Evolutionary conservation across 2,888 invertebrate genomes (phyloP), one percentile per base, ranked within the genome.

Genomic region (Eucera pruinosa): DNA sequence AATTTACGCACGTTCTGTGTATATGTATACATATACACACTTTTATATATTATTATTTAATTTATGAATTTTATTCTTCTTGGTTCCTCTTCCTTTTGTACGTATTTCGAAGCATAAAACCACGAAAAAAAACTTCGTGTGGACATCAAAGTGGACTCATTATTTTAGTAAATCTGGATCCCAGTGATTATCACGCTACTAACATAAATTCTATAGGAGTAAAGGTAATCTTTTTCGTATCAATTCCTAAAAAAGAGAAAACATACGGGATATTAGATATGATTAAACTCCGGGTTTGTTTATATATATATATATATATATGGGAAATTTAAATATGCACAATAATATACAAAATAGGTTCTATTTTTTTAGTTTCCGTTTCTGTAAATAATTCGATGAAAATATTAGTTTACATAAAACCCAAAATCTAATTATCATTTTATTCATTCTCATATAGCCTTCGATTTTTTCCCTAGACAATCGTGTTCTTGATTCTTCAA

Each of bases 141-240:
- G 96, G 96, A 0, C 95, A 94, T 87, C 94, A 95, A 84, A 95
- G 95, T 0, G 96, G 95, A 0, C 92, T 96, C 0, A 94, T 95
- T 0, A 93, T 95, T 0, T 86, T 95, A 2, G 82, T 96, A 0
- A 93, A 95, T 82, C 93, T 94, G 0, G 89, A 94, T 47, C 91
- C 93, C 0, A 90, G 93, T 0, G 95, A 96, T 87, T 96, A 96
- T 88, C 94, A 94, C 85, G 94, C 95, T 55, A 93, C 95, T 0
- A 90, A 93, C 7, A 91, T 95, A 1, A 95, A 95, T 6, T 94
- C 95, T 0, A 94, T 93, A 75, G 96, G 96, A 0, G 92, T 94
- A 25, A 93, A 94, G 89, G 94, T n/a, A 25, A 5, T 25, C 5
- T 39, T n/a, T n/a, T 39, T n/a, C 2, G 6, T 58, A 2, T 1